These are phyloP conservation scores for Cynocephalus volans DNA, from an alignment of 2,113 vertebrate genomes.

Conservation along the genomic window DNA sequence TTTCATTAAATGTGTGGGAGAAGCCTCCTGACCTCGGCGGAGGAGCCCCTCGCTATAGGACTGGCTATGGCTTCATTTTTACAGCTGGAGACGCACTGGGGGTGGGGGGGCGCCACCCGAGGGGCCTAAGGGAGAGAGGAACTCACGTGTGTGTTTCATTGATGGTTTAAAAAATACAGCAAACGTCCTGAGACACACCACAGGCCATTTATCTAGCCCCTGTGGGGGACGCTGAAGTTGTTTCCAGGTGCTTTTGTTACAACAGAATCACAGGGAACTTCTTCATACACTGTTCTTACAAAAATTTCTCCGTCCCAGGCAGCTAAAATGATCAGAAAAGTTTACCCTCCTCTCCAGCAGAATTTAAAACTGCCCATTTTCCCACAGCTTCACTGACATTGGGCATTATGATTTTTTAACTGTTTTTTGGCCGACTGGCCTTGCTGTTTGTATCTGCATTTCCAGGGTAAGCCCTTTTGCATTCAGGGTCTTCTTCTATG, in stretches of 20 bases:
- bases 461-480: neutral
- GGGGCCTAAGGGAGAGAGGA: too few species aligned
- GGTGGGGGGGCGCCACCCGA: neutral
- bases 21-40: too few species aligned
- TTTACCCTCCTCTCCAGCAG: neutral
- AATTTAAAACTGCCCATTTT: neutral
- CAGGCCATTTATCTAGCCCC: neutral
- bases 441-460: neutral
- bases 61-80: too few species aligned
- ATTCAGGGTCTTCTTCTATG: neutral
- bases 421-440: neutral
- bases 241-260: neutral
- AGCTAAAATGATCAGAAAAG: too few species aligned
- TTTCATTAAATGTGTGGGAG: too few species aligned
- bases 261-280: neutral
- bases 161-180: neutral
- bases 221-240: neutral
- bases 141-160: too few species aligned
- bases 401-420: neutral
- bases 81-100: neutral
- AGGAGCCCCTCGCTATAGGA: too few species aligned
- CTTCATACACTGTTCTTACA: neutral
- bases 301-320: neutral
- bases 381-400: neutral
- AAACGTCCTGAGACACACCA: neutral